A percentile compares a stretch with the other conserved stretches of the same genome.
Conservation (phyloP, 1,140 invertebrate genomes). For the Drosophila nigromelanica region DNA sequence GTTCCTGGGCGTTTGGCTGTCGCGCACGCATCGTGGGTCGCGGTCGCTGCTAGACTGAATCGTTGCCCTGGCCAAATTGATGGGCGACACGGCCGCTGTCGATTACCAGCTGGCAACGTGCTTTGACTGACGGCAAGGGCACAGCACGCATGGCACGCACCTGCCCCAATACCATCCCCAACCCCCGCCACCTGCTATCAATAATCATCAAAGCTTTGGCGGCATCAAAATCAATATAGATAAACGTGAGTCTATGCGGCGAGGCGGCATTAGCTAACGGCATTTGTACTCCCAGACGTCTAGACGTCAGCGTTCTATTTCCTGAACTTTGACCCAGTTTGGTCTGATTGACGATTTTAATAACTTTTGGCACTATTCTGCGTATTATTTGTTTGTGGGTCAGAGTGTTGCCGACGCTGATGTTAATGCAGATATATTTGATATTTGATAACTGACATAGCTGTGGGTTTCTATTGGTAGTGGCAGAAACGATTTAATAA, state of each 20-base stretch:
- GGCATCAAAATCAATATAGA: constrained; percentile 44
- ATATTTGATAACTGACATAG: constrained; percentile 19
- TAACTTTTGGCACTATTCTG: constrained; percentile 37
- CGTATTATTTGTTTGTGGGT: constrained; percentile 22
- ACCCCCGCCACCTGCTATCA: constrained; percentile 42
- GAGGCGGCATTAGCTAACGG: constrained; percentile 23
- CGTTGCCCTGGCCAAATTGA: constrained; percentile 8
- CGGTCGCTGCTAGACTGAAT: constrained; percentile 41
- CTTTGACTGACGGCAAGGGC: neutral
- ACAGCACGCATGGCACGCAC: constrained; percentile 32
- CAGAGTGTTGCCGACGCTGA: constrained; percentile 2
- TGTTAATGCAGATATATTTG: constrained; percentile 15
- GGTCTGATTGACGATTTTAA: constrained; percentile 30
- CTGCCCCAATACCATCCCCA: constrained; percentile 3
- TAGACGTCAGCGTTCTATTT: constrained; percentile 30
- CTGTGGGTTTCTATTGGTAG: neutral
- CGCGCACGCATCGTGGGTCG: constrained; percentile 63
- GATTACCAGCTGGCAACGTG: constrained; percentile 10
- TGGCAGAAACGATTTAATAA: neutral
- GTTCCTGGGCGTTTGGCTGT: constrained; percentile 62
- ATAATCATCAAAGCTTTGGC: constrained; percentile 26
- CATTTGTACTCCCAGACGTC: constrained; percentile 25
- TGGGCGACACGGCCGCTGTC: neutral
- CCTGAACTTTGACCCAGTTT: constrained; percentile 70
- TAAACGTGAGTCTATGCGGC: constrained; percentile 16